Conservation (phyloP, 2,888 invertebrate species). For the Eupithecia dodoneata region DNA sequence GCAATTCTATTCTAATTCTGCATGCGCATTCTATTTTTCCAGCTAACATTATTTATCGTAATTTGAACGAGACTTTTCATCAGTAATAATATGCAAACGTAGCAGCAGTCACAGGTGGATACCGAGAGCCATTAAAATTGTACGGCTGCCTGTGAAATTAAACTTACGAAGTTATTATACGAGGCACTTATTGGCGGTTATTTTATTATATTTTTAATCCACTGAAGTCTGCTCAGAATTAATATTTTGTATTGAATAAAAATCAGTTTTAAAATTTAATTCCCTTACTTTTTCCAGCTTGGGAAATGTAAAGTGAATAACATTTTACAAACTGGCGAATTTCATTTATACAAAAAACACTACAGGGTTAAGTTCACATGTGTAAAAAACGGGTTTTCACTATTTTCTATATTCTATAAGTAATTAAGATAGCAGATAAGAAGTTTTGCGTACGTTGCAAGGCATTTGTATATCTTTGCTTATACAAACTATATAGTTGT, state of each 20-base stretch:
- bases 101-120: constrained; percentile 55
- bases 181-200: constrained; percentile 11
- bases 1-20: background rate
- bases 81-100: constrained; percentile 59
- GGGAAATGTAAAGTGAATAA: background rate
- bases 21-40: background rate
- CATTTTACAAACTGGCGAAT: background rate
- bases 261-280: background rate
- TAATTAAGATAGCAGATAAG: too few species aligned
- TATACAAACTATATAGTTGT: too few species aligned
- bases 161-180: constrained; percentile 29
- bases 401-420: too few species aligned
- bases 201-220: background rate
- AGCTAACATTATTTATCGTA: background rate
- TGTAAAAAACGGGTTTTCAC: too few species aligned
- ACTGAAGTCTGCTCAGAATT: background rate
- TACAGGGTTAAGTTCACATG: background rate
- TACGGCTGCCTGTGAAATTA: constrained; percentile 43
- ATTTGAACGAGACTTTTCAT: constrained; percentile 42
- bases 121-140: constrained; percentile 56
- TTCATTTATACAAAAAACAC: background rate
- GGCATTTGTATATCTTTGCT: too few species aligned
- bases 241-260: background rate
- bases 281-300: too few species aligned
- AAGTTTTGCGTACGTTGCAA: too few species aligned